These are phyloP conservation scores for Chironex yamaguchii DNA, from an alignment of 30 jellyfish, hydroid and myxozoan genomes.

Conservation along the genomic window DNA sequence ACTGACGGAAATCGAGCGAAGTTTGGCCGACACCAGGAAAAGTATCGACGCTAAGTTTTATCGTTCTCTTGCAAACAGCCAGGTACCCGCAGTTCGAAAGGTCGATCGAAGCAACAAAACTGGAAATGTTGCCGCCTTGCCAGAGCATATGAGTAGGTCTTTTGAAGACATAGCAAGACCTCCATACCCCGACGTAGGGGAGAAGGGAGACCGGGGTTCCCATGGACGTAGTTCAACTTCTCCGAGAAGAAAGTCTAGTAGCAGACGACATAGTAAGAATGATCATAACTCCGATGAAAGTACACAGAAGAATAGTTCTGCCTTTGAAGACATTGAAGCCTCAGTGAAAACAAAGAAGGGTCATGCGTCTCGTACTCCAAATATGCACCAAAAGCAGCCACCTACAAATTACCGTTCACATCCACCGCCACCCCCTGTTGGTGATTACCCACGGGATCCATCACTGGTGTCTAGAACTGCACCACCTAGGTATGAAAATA, in stretches of 20 bases:
- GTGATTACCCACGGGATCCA: background rate
- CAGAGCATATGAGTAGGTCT: background rate
- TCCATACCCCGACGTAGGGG: conserved; percentile 9
- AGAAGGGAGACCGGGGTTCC: background rate
- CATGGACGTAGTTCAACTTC: conserved; percentile 1
- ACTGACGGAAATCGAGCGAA: conserved; percentile 86
- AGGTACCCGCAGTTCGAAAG: conserved; percentile 44
- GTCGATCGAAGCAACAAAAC: conserved; percentile 9
- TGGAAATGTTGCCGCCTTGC: background rate
- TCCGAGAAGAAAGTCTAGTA: background rate
- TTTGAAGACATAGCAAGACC: background rate
- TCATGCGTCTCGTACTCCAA: background rate
- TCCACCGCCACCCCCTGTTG: background rate
- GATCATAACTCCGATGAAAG: background rate
- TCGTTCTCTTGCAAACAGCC: conserved; percentile 81
- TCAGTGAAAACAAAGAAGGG: background rate
- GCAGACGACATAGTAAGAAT: background rate
- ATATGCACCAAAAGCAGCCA: background rate
- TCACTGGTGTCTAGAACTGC: background rate
- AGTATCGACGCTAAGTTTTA: conserved; percentile 97
- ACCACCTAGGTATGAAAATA: background rate
- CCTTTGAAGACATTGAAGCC: background rate
- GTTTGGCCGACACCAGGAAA: conserved; percentile 90
- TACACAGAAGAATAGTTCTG: background rate
- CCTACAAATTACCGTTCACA: background rate